These are phyloP conservation scores for Microctenopoma lineatum DNA, from an alignment of 2,797 vertebrate species.

Conservation along the genomic window DNA sequence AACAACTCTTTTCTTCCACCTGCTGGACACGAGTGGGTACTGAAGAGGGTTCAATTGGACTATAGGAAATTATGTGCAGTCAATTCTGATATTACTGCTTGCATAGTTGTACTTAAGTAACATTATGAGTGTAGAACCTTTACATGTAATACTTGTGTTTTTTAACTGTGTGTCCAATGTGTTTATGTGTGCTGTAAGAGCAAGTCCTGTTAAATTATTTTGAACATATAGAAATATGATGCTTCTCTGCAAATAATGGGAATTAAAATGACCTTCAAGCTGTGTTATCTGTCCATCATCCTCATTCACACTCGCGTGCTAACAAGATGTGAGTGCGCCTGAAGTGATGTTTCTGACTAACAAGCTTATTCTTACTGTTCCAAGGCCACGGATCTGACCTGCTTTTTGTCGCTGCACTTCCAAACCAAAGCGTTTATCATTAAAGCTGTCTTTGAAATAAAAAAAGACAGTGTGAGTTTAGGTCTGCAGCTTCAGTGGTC, in stretches of 20 bases:
- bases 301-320: conserved; percentile 50
- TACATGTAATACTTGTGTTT: no score
- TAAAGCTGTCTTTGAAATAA: conserved; percentile 38
- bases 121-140: no score
- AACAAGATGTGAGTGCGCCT: conserved; percentile 69
- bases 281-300: conserved; percentile 69
- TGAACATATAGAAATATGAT: conserved; percentile 15
- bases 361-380: conserved; percentile 60
- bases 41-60: background rate
- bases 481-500: background rate
- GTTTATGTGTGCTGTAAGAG: conserved; percentile 2
- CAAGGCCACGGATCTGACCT: conserved; percentile 44
- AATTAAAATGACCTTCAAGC: conserved; percentile 64
- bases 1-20: conserved; percentile 48
- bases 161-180: no score
- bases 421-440: conserved; percentile 27
- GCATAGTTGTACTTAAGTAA: no score
- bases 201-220: conserved; percentile 48
- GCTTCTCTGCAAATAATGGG: conserved; percentile 58
- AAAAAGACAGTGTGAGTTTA: background rate
- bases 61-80: background rate
- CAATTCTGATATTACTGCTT: no score
- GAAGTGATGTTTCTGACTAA: conserved; percentile 64
- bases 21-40: conserved; percentile 45
- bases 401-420: conserved; percentile 37